phyloP scores from a whole-genome alignment of 2,888 invertebrate genomes.

The Lumbricus terrestris region DNA sequence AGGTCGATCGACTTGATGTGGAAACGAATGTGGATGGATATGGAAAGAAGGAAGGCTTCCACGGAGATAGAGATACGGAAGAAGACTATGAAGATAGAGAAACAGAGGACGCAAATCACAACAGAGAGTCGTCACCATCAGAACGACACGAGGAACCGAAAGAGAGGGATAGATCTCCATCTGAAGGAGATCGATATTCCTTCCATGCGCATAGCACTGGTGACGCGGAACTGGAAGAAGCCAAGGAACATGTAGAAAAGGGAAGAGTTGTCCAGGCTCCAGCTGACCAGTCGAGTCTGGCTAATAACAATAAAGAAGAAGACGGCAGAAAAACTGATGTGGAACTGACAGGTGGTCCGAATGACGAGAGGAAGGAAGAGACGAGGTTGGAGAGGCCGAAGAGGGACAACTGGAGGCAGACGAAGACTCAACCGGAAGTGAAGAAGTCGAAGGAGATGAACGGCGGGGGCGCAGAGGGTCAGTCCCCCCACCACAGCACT shows the following conservation, averaged over 20 bases:
- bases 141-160: neutral
- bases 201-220: neutral
- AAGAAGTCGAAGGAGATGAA: conserved; percentile 11
- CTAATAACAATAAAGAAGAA: neutral
- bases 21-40: neutral
- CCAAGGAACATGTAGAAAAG: neutral
- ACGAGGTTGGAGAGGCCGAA: neutral
- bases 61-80: neutral
- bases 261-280: neutral
- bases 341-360: neutral
- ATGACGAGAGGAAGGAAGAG: conserved; percentile 4
- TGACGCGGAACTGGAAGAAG: neutral
- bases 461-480: too few relatives aligned
- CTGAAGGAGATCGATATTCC: neutral
- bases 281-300: neutral
- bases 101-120: neutral
- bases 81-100: neutral
- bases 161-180: neutral
- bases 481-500: too few relatives aligned
- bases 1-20: neutral
- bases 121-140: neutral
- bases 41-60: neutral
- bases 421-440: neutral
- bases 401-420: neutral
- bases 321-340: neutral